Base-by-base conservation (phyloP, 2,888 invertebrate species). In the Gryllus longicercus region DNA sequence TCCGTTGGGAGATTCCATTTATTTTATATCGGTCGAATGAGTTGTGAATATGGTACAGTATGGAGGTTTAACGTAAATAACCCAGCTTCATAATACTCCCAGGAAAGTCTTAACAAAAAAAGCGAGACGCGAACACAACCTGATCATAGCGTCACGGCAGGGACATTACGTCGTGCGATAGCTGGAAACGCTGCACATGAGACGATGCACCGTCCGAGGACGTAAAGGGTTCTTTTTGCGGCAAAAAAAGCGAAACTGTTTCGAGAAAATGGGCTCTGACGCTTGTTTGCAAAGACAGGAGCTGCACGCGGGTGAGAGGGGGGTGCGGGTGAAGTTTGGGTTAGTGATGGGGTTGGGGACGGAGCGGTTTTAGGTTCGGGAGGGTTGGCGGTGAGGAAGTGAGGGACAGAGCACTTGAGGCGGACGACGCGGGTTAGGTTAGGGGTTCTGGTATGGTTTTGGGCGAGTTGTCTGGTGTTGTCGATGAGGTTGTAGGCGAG, bases 11-110 rank as follows among this genome's bases (percentile, higher is more conserved):
- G 14, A 63, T 63, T 63, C 63, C 63, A 63, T 63, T 63, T 18
- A 63, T 63, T 63, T 63, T 63, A 63, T 63, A 11, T 63, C 63
- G 63, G 5, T n/a, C 14, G 63, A 63, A 63, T 63, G 63, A 63
- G 63, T 63, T 63, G 63, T 63, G 63, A 63, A 63, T 63, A 63
- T 63, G 63, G 63, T 63, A 18, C 63, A 63, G n/a, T 63, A 63
- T 18, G 16, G 63, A 18, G n/a, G 16, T 18, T 18, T n/a, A 63
- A 14, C 63, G 63, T 63, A 63, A 63, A 63, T n/a, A 63, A 63
- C 63, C 14, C 63, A n/a, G 63, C 16, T 63, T 63, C n/a, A 63
- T 63, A 63, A 14, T 63, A 18, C 63, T 4, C 63, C 4, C 5
- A 63, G 63, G 63, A 63, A 63, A 63, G 63, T n/a, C 63, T 63